phyloP scores from a whole-genome alignment of 2,888 invertebrate species.

The Polydesmus complanatus region DNA sequence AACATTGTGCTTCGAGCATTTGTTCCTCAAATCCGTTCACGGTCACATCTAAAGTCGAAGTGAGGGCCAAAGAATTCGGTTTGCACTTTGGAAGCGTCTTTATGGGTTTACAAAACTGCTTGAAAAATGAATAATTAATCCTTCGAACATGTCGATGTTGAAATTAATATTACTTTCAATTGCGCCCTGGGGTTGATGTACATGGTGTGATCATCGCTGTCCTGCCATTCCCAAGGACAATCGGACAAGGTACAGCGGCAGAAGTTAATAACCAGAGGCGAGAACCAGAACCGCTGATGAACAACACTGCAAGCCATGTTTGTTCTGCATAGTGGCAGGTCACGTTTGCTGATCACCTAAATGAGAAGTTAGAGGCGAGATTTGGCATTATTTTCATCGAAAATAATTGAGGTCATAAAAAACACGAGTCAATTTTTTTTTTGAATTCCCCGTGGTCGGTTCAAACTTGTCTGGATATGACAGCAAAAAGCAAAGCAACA shows the following conservation, averaged over 20 bases:
- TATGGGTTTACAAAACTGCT: constrained; percentile 3
- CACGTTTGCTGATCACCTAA: no score
- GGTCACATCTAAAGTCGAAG: background rate
- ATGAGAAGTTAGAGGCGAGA: no score
- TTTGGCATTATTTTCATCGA: no score
- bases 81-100: background rate
- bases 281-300: constrained; percentile 38
- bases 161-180: constrained; percentile 39
- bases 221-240: constrained; percentile 37
- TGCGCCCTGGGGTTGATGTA: constrained; percentile 44
- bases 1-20: background rate
- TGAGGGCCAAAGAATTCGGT: background rate
- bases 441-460: no score
- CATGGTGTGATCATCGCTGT: constrained; percentile 29
- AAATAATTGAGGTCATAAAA: no score
- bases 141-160: background rate
- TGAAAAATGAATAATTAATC: background rate
- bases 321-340: constrained; percentile 29
- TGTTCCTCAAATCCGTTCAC: background rate
- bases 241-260: constrained; percentile 45
- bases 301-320: constrained; percentile 23
- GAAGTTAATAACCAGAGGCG: constrained; percentile 43
- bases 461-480: no score
- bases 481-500: no score
- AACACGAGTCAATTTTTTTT: no score